Conservation (phyloP, 2,797 vertebrate species). For the Iguana delicatissima region DNA sequence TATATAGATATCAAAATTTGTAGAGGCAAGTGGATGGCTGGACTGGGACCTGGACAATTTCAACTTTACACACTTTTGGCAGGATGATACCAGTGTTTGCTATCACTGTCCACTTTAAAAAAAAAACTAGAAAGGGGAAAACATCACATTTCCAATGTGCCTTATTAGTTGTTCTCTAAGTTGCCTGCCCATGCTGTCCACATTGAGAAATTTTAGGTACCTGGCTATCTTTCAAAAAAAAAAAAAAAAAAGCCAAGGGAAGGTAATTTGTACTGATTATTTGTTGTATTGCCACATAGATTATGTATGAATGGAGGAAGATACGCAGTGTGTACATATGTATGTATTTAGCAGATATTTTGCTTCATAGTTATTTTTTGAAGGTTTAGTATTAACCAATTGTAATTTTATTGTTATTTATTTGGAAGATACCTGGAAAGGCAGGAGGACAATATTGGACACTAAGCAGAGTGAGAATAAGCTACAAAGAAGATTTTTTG, state of each 20-base stretch:
- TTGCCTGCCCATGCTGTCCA: background rate
- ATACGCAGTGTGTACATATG: background rate
- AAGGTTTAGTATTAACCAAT: background rate
- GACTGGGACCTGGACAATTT: conserved; percentile 8
- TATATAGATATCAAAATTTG: conserved; percentile 33
- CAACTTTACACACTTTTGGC: background rate
- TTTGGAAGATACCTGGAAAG: background rate
- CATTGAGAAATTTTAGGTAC: background rate
- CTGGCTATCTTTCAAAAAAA: background rate
- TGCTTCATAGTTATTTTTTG: background rate
- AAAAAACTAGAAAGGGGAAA: background rate
- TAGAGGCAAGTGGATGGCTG: background rate
- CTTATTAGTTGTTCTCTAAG: background rate
- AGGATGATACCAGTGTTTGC: background rate
- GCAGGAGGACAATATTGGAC: background rate
- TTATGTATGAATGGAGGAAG: too few species aligned
- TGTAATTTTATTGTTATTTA: background rate
- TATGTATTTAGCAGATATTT: background rate
- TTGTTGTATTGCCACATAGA: background rate
- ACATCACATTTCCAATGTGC: background rate
- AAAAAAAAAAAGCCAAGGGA: too few species aligned
- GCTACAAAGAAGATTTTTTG: background rate
- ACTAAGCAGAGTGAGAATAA: background rate
- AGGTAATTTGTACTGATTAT: background rate
- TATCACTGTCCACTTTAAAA: background rate